phyloP scores from a whole-genome alignment of 2,113 vertebrate species.

The Mus musculus region GRCm39 chr2:79579001-79579500 shows the following conservation, averaged over 20 bases:
- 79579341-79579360: conserved; percentile 67
- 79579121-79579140: background rate
- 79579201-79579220: conserved; percentile 20
- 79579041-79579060: background rate
- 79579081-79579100: background rate
- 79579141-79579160: background rate
- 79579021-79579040: conserved; percentile 10
- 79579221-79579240: conserved; percentile 24
- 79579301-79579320: background rate
- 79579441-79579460: conserved; percentile 47
- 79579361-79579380: conserved; percentile 53
- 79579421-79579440: conserved; percentile 73
- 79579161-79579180: background rate
- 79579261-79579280: conserved; percentile 58
- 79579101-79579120: background rate
- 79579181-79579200: conserved; percentile 41
- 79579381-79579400: background rate
- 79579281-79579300: conserved; percentile 47
- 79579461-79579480: conserved; percentile 45
- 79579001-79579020: background rate
- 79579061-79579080: background rate
- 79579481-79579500: background rate
- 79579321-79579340: conserved; percentile 48
- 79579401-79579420: conserved; percentile 45
- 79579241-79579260: conserved; percentile 69